Conservation (phyloP, 2,888 invertebrate genomes). For the Drosophila cracens region DNA sequence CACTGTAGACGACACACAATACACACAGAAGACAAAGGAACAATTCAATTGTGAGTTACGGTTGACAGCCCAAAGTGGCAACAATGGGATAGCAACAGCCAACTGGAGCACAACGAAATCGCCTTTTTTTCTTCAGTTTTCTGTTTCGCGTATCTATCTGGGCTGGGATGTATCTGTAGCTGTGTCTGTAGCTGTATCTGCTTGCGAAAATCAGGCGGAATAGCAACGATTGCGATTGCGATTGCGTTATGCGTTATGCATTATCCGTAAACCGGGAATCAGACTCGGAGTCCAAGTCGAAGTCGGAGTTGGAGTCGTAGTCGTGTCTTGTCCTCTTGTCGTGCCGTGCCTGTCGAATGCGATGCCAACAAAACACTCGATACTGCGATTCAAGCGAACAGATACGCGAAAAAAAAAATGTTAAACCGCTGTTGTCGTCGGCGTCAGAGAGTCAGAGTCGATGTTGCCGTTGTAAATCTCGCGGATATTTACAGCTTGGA, state of each 20-base stretch:
- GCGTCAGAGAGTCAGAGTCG: slow-evolving; percentile 28
- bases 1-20: slow-evolving; percentile 9
- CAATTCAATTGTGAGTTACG: slow-evolving; percentile 79
- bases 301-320: slow-evolving; percentile 20
- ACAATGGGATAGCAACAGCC: slow-evolving; percentile 63
- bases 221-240: slow-evolving; percentile 37
- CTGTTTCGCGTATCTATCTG: slow-evolving; percentile 24
- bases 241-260: slow-evolving; percentile 46
- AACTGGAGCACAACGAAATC: slow-evolving; percentile 59
- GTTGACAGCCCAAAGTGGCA: slow-evolving; percentile 65
- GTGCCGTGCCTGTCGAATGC: slow-evolving; percentile 47
- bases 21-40: slow-evolving; percentile 67
- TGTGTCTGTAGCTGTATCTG: slow-evolving; percentile 29
- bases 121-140: slow-evolving; percentile 4
- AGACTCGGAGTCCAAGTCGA: neutral
- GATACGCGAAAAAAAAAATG: slow-evolving; percentile 36
- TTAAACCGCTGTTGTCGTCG: slow-evolving; percentile 26
- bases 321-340: slow-evolving; percentile 50
- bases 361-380: slow-evolving; percentile 32
- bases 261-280: slow-evolving; percentile 13
- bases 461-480: slow-evolving; percentile 82
- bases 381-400: slow-evolving; percentile 54
- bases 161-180: neutral
- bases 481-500: slow-evolving; percentile 83
- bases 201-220: slow-evolving; percentile 44